Evolutionary conservation across 2,797 vertebrate genomes (phyloP), one percentile per base, ranked within the genome.

Genomic region (Pantherophis alleghaniensis): DNA sequence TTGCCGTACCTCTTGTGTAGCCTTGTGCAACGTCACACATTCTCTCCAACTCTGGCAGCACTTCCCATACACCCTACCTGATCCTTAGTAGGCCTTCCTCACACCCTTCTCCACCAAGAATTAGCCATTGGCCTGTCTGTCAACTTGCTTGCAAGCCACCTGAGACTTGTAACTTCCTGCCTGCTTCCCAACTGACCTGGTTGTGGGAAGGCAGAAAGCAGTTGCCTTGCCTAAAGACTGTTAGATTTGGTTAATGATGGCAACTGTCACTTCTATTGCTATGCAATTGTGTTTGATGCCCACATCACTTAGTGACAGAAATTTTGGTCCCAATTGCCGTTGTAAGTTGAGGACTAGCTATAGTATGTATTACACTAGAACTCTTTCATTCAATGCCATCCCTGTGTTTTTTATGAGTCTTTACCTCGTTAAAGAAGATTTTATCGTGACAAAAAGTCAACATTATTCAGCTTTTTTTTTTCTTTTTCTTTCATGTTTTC

Each of bases 381-480:
- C n/a, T 32, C 37, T 57, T 37, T 87, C 63, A 22, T 42, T 89
- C 55, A 1, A 4, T 57, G 57, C 55, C 92, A 69, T 28, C 42
- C 60, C 14, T 26, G 18, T 16, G 26, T n/a, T 56, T 42, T 60
- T 28, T 32, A 37, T 9, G 83, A 61, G 56, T 28, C n/a, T 56
- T 32, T 22, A n/a, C 86, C 12, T 90, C 22, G 28, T 88, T 90
- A 92, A 24, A 94, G 91, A 88, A 60, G 42, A 60, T 1, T 0
- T 2, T 55, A 87, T 18, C 79, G 87, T 88, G 60, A 55, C 91
- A 88, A 93, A 59, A 92, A 32, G 42, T 26, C 60, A 86, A 26
- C 90, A 94, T 95, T 60, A 86, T 3, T 24, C 12, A 66, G 47
- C 86, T 92, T 63, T 56, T 60, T 60, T 47, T 63, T n/a, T 24